These are phyloP conservation scores for Elmis aenea DNA, from an alignment of 2,888 invertebrate species.

Conservation along the genomic window DNA sequence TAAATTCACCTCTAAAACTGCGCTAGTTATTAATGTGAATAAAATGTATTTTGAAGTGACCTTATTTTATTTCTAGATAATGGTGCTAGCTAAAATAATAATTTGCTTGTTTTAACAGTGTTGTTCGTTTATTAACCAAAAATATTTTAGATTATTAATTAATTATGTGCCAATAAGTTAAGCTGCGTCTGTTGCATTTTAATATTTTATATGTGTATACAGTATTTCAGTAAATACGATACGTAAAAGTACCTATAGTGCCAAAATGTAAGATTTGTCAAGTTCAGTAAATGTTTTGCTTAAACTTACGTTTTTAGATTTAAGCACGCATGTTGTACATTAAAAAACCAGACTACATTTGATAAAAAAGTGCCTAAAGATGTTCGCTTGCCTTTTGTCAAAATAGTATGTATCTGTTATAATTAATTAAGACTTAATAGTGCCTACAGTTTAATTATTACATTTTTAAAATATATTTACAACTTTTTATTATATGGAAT, in stretches of 20 bases:
- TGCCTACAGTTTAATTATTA: constrained; percentile 11
- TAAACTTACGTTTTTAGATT: too few relatives aligned
- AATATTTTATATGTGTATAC: constrained; percentile 10
- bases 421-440: too few relatives aligned
- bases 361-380: constrained; percentile 5
- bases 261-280: too few relatives aligned
- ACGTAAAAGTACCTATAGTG: constrained; percentile 14
- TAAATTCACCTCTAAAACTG: too few relatives aligned
- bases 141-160: constrained; percentile 23
- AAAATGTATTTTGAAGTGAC: constrained; percentile 17
- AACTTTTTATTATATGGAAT: constrained; percentile 13
- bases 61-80: constrained; percentile 15
- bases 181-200: too few relatives aligned
- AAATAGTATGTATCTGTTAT: too few relatives aligned
- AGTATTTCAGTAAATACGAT: constrained; percentile 10
- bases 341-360: too few relatives aligned
- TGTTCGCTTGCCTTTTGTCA: constrained; percentile 3
- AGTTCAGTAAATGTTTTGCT: too few relatives aligned
- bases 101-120: constrained; percentile 12
- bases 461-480: constrained; percentile 2
- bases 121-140: constrained; percentile 33
- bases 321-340: too few relatives aligned
- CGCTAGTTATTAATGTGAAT: constrained; percentile 7
- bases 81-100: constrained; percentile 17
- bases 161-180: too few relatives aligned